Evolutionary conservation across 35 echinoderm and acorn worm genomes (phyloP), one percentile per base, ranked within the genome.

Genomic region (Stichopus chloronotus): DNA sequence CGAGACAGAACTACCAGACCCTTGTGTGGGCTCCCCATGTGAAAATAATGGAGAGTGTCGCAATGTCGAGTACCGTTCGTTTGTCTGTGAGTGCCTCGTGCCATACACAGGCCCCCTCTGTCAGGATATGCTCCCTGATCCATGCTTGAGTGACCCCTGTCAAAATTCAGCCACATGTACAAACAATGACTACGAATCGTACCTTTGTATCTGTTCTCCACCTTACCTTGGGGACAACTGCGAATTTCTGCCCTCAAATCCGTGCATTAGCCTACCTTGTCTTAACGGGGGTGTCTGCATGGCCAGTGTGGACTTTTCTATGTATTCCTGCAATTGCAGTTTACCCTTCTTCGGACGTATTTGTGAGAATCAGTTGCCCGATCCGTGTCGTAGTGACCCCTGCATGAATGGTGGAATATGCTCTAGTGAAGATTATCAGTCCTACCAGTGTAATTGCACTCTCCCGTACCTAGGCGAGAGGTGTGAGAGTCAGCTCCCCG

Each of bases 1-100:
- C 58, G 88, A 91, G 52, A 56, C 52, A 17, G 43, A 79, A 59
- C 78, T 94, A 6, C 82, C 84, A 9, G 24, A 61, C 5, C 94
- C 96, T 5, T 98, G 96, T 57, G 24, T 74, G 5, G 94, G 94
- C 58, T 90, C 94, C 86, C 96, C 96, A 8, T 98, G 96, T 81
- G 60, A 54, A 21, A 95, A 94, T 59, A 74, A 63, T n/a, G 96
- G 90, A 52, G 72, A 52, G 7, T 98, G 96, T 68, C 4, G 23
- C 14, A 90, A 95, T 56, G 59, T 58, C 9, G 14, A 79, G 54
- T 80, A 58, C 17, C 5, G 7, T 58, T 88, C 58, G 58, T 83
- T 55, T 23, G 22, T 16, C 10, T 94, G 93, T 58, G 53, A 91
- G 2, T 94, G 93, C 24, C 3, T 9, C 1, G 10, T 61, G 17